These are phyloP conservation scores for Eupithecia inturbata DNA, from an alignment of 2,888 invertebrate species.

Conservation along the genomic window DNA sequence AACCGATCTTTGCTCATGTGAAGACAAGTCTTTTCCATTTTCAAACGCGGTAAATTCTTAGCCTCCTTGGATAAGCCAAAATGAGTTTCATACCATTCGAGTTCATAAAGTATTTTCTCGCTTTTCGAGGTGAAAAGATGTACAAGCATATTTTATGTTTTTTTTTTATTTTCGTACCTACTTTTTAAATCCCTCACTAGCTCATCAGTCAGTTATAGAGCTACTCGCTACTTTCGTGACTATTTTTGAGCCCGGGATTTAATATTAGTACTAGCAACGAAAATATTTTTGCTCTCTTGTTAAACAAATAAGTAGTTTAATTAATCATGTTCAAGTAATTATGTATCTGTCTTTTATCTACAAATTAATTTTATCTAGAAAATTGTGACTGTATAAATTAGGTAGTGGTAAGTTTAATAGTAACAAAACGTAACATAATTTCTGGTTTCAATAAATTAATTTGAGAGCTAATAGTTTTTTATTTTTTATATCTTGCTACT, in stretches of 20 bases:
- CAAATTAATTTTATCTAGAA: conserved; percentile 44
- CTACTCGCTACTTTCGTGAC: background rate
- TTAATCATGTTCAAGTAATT: conserved; percentile 18
- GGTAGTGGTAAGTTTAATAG: conserved; percentile 22
- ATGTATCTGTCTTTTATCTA: conserved; percentile 30
- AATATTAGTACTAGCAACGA: background rate
- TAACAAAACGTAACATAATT: conserved; percentile 13
- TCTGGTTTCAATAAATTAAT: conserved; percentile 23
- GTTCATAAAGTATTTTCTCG: background rate
- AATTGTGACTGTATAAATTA: conserved; percentile 47
- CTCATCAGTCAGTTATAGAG: background rate
- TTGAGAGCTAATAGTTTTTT: conserved; percentile 3
- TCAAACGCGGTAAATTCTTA: background rate
- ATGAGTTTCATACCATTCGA: background rate
- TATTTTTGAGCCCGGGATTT: background rate
- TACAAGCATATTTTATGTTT: background rate
- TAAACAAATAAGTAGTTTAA: background rate
- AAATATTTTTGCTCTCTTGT: background rate
- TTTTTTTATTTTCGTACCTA: background rate
- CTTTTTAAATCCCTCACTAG: background rate
- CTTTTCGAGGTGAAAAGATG: background rate
- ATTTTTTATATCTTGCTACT: background rate
- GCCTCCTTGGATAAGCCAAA: background rate
- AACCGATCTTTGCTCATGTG: background rate
- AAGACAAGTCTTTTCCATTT: background rate